Conservation (phyloP, 2,113 vertebrate species). For the Rhodinocichla rosea region DNA sequence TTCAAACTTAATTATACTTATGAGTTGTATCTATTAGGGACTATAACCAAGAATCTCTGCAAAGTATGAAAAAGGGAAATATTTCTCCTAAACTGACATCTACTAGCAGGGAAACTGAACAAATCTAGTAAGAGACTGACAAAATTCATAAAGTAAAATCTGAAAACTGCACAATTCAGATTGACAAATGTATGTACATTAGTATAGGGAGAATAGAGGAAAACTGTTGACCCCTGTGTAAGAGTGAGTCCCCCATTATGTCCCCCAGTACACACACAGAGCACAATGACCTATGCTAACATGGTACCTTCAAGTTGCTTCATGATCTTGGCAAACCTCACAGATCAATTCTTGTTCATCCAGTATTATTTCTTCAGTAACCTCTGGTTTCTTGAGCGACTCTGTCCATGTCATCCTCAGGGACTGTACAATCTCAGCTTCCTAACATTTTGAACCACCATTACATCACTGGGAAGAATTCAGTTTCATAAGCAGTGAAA, state of each 20-base stretch:
- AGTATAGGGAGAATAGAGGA: neutral
- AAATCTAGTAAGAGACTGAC: neutral
- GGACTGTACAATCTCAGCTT: neutral
- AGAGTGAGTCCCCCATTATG: neutral
- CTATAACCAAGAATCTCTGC: neutral
- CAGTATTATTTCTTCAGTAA: neutral
- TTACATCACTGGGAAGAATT: neutral
- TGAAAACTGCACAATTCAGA: neutral
- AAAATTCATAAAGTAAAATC: neutral
- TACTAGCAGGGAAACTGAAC: neutral
- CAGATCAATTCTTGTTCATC: neutral
- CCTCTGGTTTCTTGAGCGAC: neutral
- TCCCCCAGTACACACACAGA: fast-evolving
- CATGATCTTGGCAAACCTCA: neutral
- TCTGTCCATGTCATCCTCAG: neutral
- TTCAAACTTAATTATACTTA: neutral
- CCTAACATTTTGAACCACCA: neutral
- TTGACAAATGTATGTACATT: neutral
- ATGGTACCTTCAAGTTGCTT: neutral
- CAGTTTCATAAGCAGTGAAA: neutral
- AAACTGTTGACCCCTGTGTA: fast-evolving
- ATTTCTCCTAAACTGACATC: neutral
- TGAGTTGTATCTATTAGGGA: neutral
- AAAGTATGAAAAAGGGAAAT: neutral
- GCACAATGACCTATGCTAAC: neutral